phyloP scores from a whole-genome alignment of 2,113 vertebrate species.

The Laticauda laticaudata region DNA sequence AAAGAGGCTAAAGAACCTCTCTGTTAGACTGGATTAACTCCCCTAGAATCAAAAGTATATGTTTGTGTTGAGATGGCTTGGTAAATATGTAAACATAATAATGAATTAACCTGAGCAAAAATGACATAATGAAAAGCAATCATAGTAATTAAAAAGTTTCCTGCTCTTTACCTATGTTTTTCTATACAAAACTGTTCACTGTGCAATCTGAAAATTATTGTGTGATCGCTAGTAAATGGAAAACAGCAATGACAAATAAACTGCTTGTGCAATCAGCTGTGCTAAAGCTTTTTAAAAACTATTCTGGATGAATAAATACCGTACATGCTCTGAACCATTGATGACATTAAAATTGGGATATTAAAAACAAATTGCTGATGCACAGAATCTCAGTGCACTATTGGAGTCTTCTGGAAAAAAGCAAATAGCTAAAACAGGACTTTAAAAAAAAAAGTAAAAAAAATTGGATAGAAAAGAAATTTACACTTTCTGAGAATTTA shows the following conservation, averaged over 20 bases:
- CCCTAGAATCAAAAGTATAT: conserved; percentile 56
- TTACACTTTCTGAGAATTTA: background rate
- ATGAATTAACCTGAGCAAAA: background rate
- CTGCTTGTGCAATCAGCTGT: background rate
- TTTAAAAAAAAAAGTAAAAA: background rate
- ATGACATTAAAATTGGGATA: background rate
- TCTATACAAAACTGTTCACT: background rate
- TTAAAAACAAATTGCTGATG: background rate
- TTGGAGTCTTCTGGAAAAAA: background rate
- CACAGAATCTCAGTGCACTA: background rate
- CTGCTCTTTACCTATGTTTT: background rate
- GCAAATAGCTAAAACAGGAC: background rate
- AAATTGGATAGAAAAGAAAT: background rate
- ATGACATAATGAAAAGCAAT: background rate
- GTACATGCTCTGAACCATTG: background rate
- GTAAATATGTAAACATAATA: conserved; percentile 5
- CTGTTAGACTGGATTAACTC: conserved; percentile 12
- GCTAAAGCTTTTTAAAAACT: background rate
- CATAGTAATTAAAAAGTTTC: background rate
- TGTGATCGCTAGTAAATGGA: background rate
- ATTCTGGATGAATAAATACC: background rate
- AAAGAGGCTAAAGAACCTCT: conserved; percentile 9
- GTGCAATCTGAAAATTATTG: background rate
- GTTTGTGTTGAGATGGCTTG: conserved; percentile 17
- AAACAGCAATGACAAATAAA: background rate